A percentile compares a stretch with the other conserved stretches of the same genome.
Evolutionary conservation across 2,113 vertebrate genomes (phyloP).

Genomic region (Cacatua alba): DNA sequence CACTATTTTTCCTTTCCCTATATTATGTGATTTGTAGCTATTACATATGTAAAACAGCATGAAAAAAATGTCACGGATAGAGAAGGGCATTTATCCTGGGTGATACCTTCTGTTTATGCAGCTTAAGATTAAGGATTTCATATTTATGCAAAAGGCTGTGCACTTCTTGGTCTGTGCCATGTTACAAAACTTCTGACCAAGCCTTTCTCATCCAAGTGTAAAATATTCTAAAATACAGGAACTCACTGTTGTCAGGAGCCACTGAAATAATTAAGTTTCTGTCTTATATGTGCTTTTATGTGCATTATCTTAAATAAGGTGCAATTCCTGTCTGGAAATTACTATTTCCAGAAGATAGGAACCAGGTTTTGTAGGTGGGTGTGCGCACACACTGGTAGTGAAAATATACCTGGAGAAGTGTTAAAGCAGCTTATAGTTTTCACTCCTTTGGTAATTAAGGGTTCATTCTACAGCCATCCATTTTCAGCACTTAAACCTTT

Average conservation of each 20-base stretch:
- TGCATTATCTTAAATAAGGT: neutral
- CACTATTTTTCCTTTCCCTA: conserved; percentile 14
- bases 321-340: neutral
- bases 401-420: neutral
- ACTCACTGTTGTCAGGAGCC: neutral
- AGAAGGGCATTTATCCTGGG: neutral
- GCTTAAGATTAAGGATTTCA: neutral
- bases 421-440: neutral
- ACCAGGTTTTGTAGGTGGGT: neutral
- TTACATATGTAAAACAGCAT: neutral
- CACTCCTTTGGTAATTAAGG: neutral
- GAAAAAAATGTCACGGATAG: neutral
- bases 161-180: neutral
- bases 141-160: neutral
- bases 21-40: neutral
- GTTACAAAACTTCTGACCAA: neutral
- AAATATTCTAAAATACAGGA: neutral
- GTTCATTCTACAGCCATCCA: neutral
- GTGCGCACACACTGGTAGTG: neutral
- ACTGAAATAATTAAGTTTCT: neutral
- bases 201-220: neutral
- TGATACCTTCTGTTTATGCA: neutral
- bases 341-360: neutral
- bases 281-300: neutral
- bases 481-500: neutral